Evolutionary conservation across 2,888 invertebrate species (phyloP).

Genomic region (Brenthis daphne): DNA sequence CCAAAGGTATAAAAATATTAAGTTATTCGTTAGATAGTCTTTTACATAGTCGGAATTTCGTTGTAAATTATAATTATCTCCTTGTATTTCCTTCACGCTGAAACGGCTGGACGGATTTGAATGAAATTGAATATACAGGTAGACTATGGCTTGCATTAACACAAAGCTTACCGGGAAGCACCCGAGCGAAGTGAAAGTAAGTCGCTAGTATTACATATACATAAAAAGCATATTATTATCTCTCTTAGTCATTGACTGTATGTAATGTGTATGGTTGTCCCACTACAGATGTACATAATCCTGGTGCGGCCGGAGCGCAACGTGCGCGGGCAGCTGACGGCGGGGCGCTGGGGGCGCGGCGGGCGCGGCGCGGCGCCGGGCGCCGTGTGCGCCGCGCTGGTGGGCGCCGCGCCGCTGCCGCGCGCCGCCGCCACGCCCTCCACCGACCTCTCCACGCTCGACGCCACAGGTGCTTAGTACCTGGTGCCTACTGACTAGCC

Average conservation of each 20-base stretch:
- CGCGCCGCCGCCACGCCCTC: slow-evolving; percentile 54
- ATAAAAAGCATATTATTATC: too few relatives aligned
- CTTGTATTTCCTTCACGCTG: too few relatives aligned
- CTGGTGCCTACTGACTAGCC: background rate
- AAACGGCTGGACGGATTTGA: too few relatives aligned
- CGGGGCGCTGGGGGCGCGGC: slow-evolving; percentile 56
- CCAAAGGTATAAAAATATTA: slow-evolving; percentile 87
- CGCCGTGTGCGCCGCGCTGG: slow-evolving; percentile 60
- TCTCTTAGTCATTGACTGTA: too few relatives aligned
- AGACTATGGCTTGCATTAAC: too few relatives aligned
- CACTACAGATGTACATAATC: slow-evolving; percentile 64
- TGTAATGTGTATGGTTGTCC: background rate
- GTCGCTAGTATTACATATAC: too few relatives aligned
- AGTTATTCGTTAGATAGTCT: too few relatives aligned
- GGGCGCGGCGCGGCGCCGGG: slow-evolving; percentile 52
- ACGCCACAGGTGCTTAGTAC: slow-evolving; percentile 15
- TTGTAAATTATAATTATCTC: background rate
- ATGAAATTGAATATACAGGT: too few relatives aligned
- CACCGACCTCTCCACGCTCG: slow-evolving; percentile 64
- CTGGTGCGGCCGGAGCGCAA: slow-evolving; percentile 68
- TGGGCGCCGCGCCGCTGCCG: slow-evolving; percentile 46
- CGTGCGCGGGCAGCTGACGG: slow-evolving; percentile 65
- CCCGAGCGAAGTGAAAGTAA: too few relatives aligned
- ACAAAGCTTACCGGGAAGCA: too few relatives aligned
- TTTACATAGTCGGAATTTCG: background rate